Evolutionary conservation across 2,113 vertebrate genomes (phyloP).

Genomic region (Neolamprologus tretocephalus): DNA sequence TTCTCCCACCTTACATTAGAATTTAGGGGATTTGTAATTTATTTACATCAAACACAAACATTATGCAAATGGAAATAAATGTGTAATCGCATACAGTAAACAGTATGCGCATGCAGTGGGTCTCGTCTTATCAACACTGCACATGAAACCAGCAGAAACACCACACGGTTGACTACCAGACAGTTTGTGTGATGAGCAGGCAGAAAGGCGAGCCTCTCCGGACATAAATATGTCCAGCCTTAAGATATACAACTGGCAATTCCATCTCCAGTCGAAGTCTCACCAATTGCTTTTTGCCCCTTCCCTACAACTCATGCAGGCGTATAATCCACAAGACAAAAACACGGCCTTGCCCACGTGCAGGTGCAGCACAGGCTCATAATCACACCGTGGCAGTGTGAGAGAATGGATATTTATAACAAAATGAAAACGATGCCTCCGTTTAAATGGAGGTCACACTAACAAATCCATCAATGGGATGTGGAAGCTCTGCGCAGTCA

Average conservation of each 20-base stretch:
- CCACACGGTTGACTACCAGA: background rate
- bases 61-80: background rate
- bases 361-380: background rate
- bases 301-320: background rate
- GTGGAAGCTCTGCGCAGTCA: background rate
- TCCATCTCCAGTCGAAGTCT: slow-evolving; percentile 46
- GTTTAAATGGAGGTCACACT: slow-evolving; percentile 27
- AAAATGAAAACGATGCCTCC: slow-evolving; percentile 7
- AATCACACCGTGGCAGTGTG: background rate
- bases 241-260: slow-evolving; percentile 55
- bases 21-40: background rate
- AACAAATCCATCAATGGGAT: background rate
- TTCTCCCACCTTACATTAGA: background rate
- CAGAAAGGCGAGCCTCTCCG: slow-evolving; percentile 47
- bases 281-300: slow-evolving; percentile 39
- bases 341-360: background rate
- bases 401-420: slow-evolving; percentile 26
- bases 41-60: background rate
- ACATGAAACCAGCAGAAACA: background rate
- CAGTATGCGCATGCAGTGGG: background rate
- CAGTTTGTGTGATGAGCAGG: slow-evolving; percentile 53
- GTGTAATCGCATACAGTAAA: background rate
- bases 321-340: background rate
- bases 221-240: slow-evolving; percentile 56
- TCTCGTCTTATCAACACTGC: background rate